phyloP scores from a whole-genome alignment of 2,888 invertebrate genomes.

The Onthophagus sagittarius region DNA sequence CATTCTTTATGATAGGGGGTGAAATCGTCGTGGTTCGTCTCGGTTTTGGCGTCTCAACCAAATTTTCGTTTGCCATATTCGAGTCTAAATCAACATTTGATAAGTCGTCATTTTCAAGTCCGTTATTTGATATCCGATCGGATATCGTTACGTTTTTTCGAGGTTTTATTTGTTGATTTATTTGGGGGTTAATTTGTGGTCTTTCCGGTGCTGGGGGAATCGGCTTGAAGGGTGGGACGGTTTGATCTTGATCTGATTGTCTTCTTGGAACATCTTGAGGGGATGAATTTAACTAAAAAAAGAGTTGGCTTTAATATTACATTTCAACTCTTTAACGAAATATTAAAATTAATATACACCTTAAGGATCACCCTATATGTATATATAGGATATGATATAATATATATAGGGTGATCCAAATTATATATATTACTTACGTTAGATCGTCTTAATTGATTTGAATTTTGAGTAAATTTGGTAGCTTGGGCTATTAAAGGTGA shows the following conservation, averaged over 20 bases:
- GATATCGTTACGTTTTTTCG: constrained; percentile 55
- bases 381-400: too few species aligned
- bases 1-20: constrained; percentile 11
- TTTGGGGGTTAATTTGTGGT: constrained; percentile 38
- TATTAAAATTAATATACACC: too few species aligned
- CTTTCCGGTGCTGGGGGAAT: constrained; percentile 62
- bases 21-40: constrained; percentile 48
- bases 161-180: constrained; percentile 39
- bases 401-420: too few species aligned
- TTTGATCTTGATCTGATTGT: constrained; percentile 29
- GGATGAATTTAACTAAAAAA: constrained; percentile 7
- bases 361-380: too few species aligned
- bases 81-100: constrained; percentile 74
- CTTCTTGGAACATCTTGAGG: neutral
- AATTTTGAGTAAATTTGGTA: constrained; percentile 32
- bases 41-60: constrained; percentile 65
- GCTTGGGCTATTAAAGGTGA: constrained; percentile 39
- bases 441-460: constrained; percentile 9
- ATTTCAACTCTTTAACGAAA: neutral
- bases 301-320: neutral
- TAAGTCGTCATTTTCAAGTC: constrained; percentile 52
- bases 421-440: constrained; percentile 16
- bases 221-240: constrained; percentile 76
- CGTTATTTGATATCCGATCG: neutral
- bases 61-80: constrained; percentile 52